Conservation (phyloP, 2,113 vertebrate genomes). For the Ciconia maguari region DNA sequence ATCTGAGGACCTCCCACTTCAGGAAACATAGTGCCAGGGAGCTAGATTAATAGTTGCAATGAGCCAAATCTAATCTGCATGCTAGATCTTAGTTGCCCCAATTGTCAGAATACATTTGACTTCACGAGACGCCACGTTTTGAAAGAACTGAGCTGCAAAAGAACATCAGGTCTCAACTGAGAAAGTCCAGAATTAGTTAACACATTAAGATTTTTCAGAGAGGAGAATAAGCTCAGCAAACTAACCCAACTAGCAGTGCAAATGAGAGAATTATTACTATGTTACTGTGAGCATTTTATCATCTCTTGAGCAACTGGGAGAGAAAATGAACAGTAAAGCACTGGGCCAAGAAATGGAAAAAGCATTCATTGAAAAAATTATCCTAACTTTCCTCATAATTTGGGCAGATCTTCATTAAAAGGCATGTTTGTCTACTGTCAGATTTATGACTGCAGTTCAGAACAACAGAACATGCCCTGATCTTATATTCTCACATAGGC, state of each 20-base stretch:
- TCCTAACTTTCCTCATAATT: not conserved
- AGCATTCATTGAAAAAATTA: not conserved
- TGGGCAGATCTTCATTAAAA: not conserved
- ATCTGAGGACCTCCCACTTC: not conserved
- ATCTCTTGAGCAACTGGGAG: not conserved
- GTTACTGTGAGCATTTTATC: not conserved
- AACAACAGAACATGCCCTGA: not conserved
- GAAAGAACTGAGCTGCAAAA: not conserved
- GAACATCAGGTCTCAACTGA: not conserved
- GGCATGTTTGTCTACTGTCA: not conserved
- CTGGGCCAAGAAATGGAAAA: not conserved
- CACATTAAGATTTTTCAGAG: not conserved
- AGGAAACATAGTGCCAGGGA: not conserved
- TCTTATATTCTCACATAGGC: not conserved
- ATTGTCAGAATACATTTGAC: not conserved
- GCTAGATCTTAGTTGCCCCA: not conserved
- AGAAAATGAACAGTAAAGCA: not conserved
- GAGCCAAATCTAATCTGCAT: not conserved
- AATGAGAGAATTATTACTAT: not conserved
- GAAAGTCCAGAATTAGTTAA: not conserved
- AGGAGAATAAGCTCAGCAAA: not conserved
- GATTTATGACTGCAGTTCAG: not conserved
- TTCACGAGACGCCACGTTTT: not conserved
- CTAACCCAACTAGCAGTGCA: not conserved
- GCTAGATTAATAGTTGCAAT: not conserved